Conservation (phyloP, 2,888 invertebrate genomes). For the Xanthia icteritia region DNA sequence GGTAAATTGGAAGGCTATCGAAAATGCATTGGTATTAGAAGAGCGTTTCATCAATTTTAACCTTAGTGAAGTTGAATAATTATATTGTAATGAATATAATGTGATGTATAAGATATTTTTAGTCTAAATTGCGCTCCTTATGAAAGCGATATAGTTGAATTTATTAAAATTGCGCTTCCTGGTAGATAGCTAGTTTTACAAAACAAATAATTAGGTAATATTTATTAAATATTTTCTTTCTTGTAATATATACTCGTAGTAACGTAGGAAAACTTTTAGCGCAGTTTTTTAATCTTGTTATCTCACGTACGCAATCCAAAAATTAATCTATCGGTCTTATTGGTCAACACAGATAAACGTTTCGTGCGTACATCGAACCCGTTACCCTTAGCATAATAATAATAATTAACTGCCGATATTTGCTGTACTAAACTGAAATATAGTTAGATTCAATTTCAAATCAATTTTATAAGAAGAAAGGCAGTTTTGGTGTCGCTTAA, state of each 20-base stretch:
- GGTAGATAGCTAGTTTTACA: neutral
- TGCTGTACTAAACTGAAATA: neutral
- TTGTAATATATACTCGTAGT: neutral
- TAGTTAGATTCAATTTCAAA: neutral
- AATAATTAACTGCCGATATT: neutral
- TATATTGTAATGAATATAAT: constrained; percentile 17
- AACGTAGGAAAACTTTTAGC: neutral
- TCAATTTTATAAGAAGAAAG: no score
- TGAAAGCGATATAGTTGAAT: neutral
- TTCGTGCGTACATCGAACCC: constrained; percentile 34
- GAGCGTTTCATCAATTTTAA: constrained; percentile 82
- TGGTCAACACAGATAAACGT: constrained; percentile 1
- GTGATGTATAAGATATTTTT: neutral
- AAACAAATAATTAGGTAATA: neutral
- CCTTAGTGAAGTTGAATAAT: constrained; percentile 44
- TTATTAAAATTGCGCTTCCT: neutral
- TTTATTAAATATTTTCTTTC: neutral
- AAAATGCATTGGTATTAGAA: constrained; percentile 79
- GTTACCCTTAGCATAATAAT: neutral
- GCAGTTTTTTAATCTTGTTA: constrained; percentile 7
- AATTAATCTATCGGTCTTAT: constrained; percentile 2
- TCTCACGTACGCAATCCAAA: constrained; percentile 31
- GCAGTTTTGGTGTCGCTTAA: no score
- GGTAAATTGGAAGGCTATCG: constrained; percentile 77
- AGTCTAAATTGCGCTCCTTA: neutral